These are phyloP conservation scores for Mobula birostris DNA, from an alignment of 2,113 vertebrate species.

Conservation along the genomic window DNA sequence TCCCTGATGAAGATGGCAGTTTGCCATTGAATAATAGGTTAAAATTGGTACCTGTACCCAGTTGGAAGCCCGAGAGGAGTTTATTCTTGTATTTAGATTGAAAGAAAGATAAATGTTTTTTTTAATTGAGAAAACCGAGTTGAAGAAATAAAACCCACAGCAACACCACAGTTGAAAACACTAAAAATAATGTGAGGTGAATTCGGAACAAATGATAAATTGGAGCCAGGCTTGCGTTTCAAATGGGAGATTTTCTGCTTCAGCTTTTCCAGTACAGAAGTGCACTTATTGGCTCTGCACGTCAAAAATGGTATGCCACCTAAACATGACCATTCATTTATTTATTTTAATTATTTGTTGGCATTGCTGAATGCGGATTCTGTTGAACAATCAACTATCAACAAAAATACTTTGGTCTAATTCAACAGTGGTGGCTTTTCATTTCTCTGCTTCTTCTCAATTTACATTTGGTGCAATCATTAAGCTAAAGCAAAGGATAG, in stretches of 20 bases:
- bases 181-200: background rate
- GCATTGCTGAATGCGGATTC: background rate
- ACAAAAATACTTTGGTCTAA: background rate
- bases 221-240: background rate
- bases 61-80: no score
- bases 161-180: background rate
- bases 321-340: background rate
- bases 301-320: background rate
- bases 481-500: background rate
- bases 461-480: background rate
- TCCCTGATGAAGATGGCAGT: no score
- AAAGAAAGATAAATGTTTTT: background rate
- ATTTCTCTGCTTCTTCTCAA: background rate
- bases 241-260: conserved; percentile 12
- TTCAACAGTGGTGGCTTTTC: background rate
- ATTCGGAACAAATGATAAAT: background rate
- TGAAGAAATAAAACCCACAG: background rate
- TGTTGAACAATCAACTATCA: background rate
- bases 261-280: background rate
- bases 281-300: background rate
- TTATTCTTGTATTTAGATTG: background rate
- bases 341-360: conserved; percentile 21
- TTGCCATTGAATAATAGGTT: no score
- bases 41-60: no score
- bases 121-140: background rate